A percentile compares a stretch with the other conserved stretches of the same genome.
These are phyloP conservation scores for Drosophila tropicalis DNA, from an alignment of 1,140 invertebrate species.

Conservation along the genomic window DNA sequence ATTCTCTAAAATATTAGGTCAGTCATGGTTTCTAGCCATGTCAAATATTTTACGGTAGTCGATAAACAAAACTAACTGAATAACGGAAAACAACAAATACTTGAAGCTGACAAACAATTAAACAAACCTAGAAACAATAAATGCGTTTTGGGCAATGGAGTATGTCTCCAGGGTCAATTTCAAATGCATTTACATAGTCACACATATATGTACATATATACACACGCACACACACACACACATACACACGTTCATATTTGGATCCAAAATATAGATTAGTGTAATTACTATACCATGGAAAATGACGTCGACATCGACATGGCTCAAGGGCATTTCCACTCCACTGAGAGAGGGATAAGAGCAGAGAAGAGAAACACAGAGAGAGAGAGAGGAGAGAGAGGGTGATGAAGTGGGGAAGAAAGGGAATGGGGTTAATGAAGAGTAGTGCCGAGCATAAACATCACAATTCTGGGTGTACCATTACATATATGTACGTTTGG, in stretches of 20 bases:
- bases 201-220: slow-evolving; percentile 15
- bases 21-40: slow-evolving; percentile 9
- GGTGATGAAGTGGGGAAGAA: neutral
- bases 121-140: slow-evolving; percentile 59
- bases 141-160: slow-evolving; percentile 53
- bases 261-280: slow-evolving; percentile 63
- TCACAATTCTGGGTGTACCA: slow-evolving; percentile 10
- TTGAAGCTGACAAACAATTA: slow-evolving; percentile 56
- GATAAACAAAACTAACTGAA: slow-evolving; percentile 26
- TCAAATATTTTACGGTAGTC: slow-evolving; percentile 20
- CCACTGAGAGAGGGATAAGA: slow-evolving; percentile 36
- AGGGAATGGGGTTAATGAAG: neutral
- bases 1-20: too few species aligned
- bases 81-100: slow-evolving; percentile 25
- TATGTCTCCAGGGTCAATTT: slow-evolving; percentile 78
- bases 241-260: slow-evolving; percentile 30
- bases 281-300: slow-evolving; percentile 66
- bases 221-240: slow-evolving; percentile 18
- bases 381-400: slow-evolving; percentile 18
- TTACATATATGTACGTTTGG: neutral
- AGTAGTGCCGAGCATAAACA: slow-evolving; percentile 27
- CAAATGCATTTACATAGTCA: slow-evolving; percentile 62
- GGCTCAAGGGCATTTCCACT: slow-evolving; percentile 71
- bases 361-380: neutral
- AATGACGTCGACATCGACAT: slow-evolving; percentile 66